Conservation (phyloP, 1,140 invertebrate genomes). For the Euura saliciscinereae region DNA sequence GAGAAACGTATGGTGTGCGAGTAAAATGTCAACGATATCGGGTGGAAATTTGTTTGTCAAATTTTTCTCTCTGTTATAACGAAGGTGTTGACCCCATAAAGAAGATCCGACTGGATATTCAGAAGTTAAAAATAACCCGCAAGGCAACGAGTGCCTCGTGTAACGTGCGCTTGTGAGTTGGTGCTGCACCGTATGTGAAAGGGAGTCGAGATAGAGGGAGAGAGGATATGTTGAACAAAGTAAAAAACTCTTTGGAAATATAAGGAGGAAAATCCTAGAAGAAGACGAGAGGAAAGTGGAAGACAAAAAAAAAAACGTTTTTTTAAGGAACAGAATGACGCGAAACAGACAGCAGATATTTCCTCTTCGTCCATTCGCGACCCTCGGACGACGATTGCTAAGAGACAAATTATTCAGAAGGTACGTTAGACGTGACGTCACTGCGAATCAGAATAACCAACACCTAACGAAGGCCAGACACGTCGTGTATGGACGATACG, state of each 20-base stretch:
- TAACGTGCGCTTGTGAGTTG: not conserved
- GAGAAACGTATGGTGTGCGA: not conserved
- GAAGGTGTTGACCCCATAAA: conserved; percentile 44
- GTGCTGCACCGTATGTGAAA: not conserved
- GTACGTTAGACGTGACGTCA: conserved; percentile 45
- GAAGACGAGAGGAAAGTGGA: conserved; percentile 27
- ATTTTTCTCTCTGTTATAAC: not conserved
- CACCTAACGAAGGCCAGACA: too few relatives aligned
- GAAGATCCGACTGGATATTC: conserved; percentile 26
- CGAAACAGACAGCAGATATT: conserved; percentile 64
- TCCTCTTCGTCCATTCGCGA: conserved; percentile 61
- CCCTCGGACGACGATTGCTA: conserved; percentile 61
- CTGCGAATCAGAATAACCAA: too few relatives aligned
- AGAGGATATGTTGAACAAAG: too few relatives aligned
- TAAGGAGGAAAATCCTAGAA: not conserved
- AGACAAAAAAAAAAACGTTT: too few relatives aligned
- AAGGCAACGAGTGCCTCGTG: conserved; percentile 27
- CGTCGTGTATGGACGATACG: too few relatives aligned
- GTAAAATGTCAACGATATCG: too few relatives aligned
- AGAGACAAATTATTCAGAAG: conserved; percentile 65
- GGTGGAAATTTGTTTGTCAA: too few relatives aligned
- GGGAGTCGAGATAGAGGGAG: too few relatives aligned
- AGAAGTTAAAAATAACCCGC: conserved; percentile 38
- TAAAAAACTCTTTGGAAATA: too few relatives aligned
- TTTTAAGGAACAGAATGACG: conserved; percentile 52